Conservation (phyloP, 92 coral and sea anemone genomes). For the Heliopora coerulea region DNA sequence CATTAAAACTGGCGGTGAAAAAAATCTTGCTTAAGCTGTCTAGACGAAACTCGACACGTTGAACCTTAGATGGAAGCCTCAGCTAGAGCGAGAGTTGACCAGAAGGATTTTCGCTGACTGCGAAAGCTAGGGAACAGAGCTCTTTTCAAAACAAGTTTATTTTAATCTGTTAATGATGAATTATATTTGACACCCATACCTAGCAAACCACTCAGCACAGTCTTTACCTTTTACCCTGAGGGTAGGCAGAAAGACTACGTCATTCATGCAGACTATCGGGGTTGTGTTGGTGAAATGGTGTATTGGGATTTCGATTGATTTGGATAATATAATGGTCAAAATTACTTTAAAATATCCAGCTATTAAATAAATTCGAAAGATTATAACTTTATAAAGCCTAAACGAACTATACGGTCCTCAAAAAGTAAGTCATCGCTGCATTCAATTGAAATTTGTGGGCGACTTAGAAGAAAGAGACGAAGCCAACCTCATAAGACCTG, state of each 20-base stretch:
- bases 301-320: too few species aligned
- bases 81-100: background rate
- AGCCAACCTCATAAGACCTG: too few species aligned
- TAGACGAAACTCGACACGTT: conserved; percentile 30
- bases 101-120: background rate
- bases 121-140: conserved; percentile 7
- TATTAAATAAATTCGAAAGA: too few species aligned
- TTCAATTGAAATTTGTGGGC: too few species aligned
- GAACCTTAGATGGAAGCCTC: background rate
- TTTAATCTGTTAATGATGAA: conserved; percentile 29
- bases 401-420: too few species aligned
- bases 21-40: conserved; percentile 8
- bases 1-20: conserved; percentile 29
- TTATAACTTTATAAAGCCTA: too few species aligned
- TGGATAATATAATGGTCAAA: too few species aligned
- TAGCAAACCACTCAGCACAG: conserved; percentile 7
- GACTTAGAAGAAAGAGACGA: too few species aligned
- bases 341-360: too few species aligned
- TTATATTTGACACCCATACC: background rate
- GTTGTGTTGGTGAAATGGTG: too few species aligned
- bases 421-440: too few species aligned
- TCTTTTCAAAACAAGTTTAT: conserved; percentile 23
- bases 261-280: too few species aligned
- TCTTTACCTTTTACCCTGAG: conserved; percentile 11
- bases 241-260: conserved; percentile 1